phyloP scores from a whole-genome alignment of 1,140 invertebrate species.

The Streblospio benedicti region DNA sequence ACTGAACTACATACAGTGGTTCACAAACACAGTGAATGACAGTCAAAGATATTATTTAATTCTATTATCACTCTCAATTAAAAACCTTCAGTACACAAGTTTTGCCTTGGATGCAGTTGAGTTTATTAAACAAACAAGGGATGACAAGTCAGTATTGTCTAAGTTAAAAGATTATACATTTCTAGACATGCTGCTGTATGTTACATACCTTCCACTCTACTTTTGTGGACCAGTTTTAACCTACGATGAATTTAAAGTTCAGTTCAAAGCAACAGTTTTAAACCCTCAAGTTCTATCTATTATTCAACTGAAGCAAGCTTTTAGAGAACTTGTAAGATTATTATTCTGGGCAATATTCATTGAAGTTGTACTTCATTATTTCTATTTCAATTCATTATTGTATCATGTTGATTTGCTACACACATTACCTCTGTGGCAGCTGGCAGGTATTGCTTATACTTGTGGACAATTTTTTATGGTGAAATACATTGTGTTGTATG shows the following conservation, averaged over 20 bases:
- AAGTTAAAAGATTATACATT: constrained; percentile 33
- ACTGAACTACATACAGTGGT: too few relatives aligned
- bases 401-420: neutral
- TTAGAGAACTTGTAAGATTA: too few relatives aligned
- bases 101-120: too few relatives aligned
- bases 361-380: constrained; percentile 57
- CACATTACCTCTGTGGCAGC: neutral
- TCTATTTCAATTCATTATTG: constrained; percentile 66
- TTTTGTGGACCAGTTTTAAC: constrained; percentile 70
- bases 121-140: too few relatives aligned
- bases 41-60: too few relatives aligned
- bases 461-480: neutral
- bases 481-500: neutral
- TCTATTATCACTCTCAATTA: too few relatives aligned
- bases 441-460: neutral
- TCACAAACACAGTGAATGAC: too few relatives aligned
- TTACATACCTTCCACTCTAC: constrained; percentile 69
- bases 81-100: too few relatives aligned
- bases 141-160: too few relatives aligned
- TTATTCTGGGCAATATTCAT: neutral
- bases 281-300: neutral
- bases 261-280: constrained; percentile 39
- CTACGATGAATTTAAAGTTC: constrained; percentile 58
- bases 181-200: constrained; percentile 57
- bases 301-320: too few relatives aligned